These are phyloP conservation scores for Tretioscincus oriximinensis DNA, from an alignment of 2,113 vertebrate species.

Conservation along the genomic window DNA sequence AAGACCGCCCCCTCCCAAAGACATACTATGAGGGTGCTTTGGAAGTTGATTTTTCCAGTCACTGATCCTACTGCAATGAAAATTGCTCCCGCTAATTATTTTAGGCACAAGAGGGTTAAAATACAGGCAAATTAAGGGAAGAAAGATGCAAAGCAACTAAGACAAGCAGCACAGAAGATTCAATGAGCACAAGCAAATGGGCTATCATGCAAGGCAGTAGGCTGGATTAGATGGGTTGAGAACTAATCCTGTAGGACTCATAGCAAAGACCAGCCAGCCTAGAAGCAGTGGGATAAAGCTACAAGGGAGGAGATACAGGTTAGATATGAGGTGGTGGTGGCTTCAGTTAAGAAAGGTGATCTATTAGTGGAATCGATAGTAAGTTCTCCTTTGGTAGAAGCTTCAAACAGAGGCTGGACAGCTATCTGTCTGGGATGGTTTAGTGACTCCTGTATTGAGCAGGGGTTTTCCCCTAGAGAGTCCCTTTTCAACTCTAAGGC, in stretches of 20 bases:
- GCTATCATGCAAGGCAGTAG: no score
- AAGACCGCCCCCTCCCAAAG: slow-evolving; percentile 21
- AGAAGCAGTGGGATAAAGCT: not conserved
- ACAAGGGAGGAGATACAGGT: not conserved
- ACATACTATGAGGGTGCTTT: not conserved
- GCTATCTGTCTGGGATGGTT: no score
- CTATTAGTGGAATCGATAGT: no score
- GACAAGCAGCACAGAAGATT: not conserved
- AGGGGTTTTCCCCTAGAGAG: no score
- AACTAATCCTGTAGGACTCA: no score
- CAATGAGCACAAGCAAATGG: not conserved
- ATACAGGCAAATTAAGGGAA: not conserved
- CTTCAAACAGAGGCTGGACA: no score
- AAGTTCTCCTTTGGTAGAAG: no score
- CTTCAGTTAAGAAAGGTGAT: no score
- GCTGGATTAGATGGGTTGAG: no score
- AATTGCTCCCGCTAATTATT: not conserved
- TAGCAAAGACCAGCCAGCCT: not conserved
- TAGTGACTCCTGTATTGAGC: no score
- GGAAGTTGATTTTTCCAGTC: slow-evolving; percentile 6
- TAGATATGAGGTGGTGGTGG: no score
- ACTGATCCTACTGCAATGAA: slow-evolving; percentile 18
- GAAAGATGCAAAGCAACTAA: slow-evolving; percentile 21
- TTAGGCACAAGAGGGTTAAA: slow-evolving; percentile 9
- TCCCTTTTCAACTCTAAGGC: no score